Base-by-base conservation (phyloP, 2,113 vertebrate genomes). In the Sander lucioperca region DNA sequence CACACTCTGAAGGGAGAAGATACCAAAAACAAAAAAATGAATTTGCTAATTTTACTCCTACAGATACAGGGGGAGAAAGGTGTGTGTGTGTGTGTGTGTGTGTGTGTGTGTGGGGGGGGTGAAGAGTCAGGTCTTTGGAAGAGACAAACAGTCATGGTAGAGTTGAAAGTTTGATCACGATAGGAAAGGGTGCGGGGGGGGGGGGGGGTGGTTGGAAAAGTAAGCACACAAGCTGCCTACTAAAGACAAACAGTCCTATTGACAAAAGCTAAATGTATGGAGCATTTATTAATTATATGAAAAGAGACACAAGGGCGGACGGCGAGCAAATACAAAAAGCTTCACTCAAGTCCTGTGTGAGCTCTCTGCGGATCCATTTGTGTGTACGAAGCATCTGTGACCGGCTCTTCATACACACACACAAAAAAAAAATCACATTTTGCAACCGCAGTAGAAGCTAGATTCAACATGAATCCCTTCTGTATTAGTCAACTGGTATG, bases 1-100 rank as follows among this genome's bases (percentile, higher is more conserved):
- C 83, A 88, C 75, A 87, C 69, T 90, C 77, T 85, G 70, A 80
- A 70, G 25, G 67, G 53, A 89, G 71, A 75, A 65, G 63, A 90
- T 80, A 0, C 10, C 6, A 69, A 61, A 58, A n/a, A n/a, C n/a
- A n/a, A 81, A 86, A 84, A 88, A 87, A 90, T 73, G 2, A 53
- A 88, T 89, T 81, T 79, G 79, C 88, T 88, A 82, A 93, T 90
- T 94, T 92, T 81, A 87, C 86, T 80, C 82, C 80, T 33, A 87
- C 80, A 88, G 50, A 72, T 76, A 77, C 18, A 76, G 57, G 45
- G 53, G 56, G 19, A 59, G 19, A 56, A 19, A 15, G 23, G 64
- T 27, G 25, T n/a, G 5, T 18, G 6, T 25, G 25, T 25, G 25
- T 25, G 27, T 19, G 58, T 33, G 33, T 33, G 33, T 33, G 33